Base-by-base conservation (phyloP, 1,140 invertebrate species). In the Chrysoperla carnea region DNA sequence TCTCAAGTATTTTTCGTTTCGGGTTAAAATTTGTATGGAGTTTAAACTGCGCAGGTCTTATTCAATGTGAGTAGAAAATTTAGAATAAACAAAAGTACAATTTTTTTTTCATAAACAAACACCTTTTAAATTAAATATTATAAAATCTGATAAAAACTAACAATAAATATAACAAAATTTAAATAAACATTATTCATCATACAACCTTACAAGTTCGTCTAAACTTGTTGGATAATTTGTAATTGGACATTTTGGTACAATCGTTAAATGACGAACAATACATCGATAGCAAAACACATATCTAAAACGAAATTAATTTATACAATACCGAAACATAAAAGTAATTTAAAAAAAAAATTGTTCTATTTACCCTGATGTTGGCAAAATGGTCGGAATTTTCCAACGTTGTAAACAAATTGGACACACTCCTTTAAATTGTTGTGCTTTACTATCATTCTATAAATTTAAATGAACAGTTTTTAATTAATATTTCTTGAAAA, bases 271-370 rank as follows among this genome's bases (percentile, higher is more conserved):
- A 29, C 40, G 37, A 36, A 36, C 15, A 14, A 48, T 45, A 23
- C 46, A 48, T 11, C 39, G 41, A 15, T 45, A 48, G 39, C 46
- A 48, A 15, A 45, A 48, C 3, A 48, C 46, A 42, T 42, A 46
- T 11, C 45, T 46, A 39, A 29, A 27, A n/a, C 37, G 1, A 39
- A 42, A 9, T 37, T 38, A 14, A 39, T 4, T 33, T 33, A 33
- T 33, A 33, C 29, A 8, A 41, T 29, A 31, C 29, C 6, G 6
- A 11, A 33, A 33, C 31, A n/a, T n/a, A n/a, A n/a, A 33, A 11
- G 6, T 33, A 33, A 11, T 31, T 11, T 33, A 33, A 33, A 33
- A 33, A 33, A 11, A 4, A 33, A 33, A 9, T 11, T 33, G n/a
- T 33, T 9, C 14, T 13, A 41, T 35, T 37, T 41, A 48, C 43